Conservation (phyloP, 2,113 vertebrate species). For the Mixornis gularis region DNA sequence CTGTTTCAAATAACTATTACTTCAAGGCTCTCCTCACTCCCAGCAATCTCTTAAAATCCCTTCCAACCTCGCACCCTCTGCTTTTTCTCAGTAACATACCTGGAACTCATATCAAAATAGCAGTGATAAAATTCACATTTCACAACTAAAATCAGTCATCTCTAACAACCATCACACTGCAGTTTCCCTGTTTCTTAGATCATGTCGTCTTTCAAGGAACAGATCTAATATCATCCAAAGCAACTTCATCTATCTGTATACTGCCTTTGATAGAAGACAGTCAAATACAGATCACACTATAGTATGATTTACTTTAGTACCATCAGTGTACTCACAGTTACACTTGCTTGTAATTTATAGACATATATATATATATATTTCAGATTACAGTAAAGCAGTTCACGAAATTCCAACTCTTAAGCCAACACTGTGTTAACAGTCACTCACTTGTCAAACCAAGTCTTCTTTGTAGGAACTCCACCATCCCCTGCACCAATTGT, state of each 20-base stretch:
- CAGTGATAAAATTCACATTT: neutral
- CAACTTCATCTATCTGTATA: neutral
- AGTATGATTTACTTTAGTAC: neutral
- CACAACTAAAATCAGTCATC: neutral
- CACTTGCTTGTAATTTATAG: neutral
- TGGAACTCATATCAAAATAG: neutral
- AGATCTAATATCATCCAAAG: neutral
- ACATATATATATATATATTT: neutral
- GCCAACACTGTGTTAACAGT: neutral
- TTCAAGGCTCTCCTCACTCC: neutral
- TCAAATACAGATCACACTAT: neutral
- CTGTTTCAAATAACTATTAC: neutral
- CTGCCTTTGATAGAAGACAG: neutral
- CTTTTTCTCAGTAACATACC: neutral
- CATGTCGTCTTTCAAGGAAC: neutral
- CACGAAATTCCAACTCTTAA: neutral
- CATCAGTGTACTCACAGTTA: neutral
- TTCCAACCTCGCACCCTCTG: neutral
- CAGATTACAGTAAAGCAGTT: neutral
- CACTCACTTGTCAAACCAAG: constrained; percentile 96
- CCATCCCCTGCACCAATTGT: constrained; percentile 76
- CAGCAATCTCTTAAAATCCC: neutral
- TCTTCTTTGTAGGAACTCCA: constrained; percentile 83
- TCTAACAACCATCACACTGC: neutral
- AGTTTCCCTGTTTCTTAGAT: neutral